Evolutionary conservation across 2,113 vertebrate species (phyloP).

Genomic region (Ailuropoda melanoleuca): DNA sequence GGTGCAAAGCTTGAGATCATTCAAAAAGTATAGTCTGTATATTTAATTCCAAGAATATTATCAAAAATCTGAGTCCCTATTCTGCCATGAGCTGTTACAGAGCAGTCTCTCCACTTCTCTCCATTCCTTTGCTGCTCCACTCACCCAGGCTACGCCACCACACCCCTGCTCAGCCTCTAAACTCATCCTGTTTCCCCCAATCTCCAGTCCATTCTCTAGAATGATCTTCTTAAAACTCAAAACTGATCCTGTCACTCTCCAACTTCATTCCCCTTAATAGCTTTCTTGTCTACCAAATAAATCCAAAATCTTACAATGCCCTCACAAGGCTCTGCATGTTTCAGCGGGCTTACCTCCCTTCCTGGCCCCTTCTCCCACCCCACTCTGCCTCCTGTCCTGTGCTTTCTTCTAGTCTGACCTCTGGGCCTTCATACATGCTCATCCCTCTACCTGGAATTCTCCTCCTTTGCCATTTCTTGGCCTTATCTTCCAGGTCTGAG

Average conservation of each 20-base stretch:
- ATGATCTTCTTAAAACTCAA: background rate
- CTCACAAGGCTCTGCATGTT: background rate
- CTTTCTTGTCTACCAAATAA: background rate
- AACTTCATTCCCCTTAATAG: background rate
- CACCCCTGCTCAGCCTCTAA: background rate
- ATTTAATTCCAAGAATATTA: slow-evolving; percentile 15
- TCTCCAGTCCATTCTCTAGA: background rate
- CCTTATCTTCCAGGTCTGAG: background rate
- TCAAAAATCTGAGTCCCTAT: background rate
- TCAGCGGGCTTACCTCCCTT: background rate
- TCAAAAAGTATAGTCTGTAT: slow-evolving; percentile 21
- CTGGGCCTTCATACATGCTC: background rate
- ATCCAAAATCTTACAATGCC: background rate
- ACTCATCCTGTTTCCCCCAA: background rate
- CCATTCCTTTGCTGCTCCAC: background rate
- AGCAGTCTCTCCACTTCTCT: background rate
- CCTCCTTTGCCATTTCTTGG: background rate
- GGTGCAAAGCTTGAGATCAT: slow-evolving; percentile 29
- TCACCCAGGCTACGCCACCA: background rate
- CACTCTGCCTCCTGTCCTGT: background rate
- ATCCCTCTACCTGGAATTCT: background rate
- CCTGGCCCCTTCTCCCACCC: background rate
- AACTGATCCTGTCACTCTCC: background rate
- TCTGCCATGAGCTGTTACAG: background rate
- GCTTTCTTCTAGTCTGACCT: background rate